These are phyloP conservation scores for Brassicogethes aeneus DNA, from an alignment of 2,888 invertebrate species.

Conservation along the genomic window DNA sequence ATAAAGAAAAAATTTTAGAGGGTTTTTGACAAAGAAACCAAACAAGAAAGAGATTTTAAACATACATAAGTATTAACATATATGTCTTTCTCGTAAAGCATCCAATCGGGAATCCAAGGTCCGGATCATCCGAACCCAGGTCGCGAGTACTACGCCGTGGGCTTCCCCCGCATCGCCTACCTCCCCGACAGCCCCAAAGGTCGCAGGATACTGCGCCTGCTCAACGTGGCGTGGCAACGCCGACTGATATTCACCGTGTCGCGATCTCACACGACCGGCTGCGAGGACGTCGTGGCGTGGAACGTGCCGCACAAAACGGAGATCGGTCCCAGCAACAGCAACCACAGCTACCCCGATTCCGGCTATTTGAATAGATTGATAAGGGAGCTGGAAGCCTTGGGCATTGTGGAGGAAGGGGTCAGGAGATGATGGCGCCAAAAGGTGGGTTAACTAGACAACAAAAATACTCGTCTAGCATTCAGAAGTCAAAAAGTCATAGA, in stretches of 20 bases:
- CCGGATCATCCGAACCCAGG: slow-evolving; percentile 73
- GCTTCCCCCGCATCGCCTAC: slow-evolving; percentile 74
- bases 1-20: no score
- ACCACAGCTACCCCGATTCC: slow-evolving; percentile 66
- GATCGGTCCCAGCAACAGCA: slow-evolving; percentile 47
- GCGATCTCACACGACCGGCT: slow-evolving; percentile 81
- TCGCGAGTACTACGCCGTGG: slow-evolving; percentile 79
- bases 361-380: slow-evolving; percentile 62
- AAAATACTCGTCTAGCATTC: no score
- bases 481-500: no score
- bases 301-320: slow-evolving; percentile 84
- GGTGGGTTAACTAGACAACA: no score
- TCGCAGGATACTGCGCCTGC: slow-evolving; percentile 61
- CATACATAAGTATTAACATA: not conserved
- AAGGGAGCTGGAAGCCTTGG: slow-evolving; percentile 49
- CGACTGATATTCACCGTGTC: slow-evolving; percentile 79
- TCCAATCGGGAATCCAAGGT: slow-evolving; percentile 78
- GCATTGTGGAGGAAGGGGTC: slow-evolving; percentile 42
- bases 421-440: slow-evolving; percentile 5
- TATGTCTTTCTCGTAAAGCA: slow-evolving; percentile 44
- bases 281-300: slow-evolving; percentile 88
- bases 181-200: slow-evolving; percentile 79
- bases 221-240: slow-evolving; percentile 77
- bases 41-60: no score
- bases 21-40: no score